Percentiles rank a stretch among this genome's conserved stretches.
Evolutionary conservation across 2,888 invertebrate genomes (phyloP).

Genomic region (Hypsopygia costalis): DNA sequence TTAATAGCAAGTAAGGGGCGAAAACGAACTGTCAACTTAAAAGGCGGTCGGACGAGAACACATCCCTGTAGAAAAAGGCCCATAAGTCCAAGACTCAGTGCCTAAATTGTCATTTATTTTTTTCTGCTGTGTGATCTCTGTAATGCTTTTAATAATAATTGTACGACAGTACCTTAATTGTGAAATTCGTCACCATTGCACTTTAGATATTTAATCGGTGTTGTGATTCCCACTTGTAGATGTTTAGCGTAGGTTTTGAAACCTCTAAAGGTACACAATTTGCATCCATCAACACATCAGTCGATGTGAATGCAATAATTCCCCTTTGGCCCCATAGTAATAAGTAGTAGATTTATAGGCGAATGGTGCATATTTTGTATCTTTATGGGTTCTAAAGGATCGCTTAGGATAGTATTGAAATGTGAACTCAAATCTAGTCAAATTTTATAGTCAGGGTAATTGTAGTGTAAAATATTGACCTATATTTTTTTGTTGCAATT

Average conservation of each 20-base stretch:
- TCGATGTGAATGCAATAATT: too few species aligned
- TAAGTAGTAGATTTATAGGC: too few species aligned
- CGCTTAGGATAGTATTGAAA: constrained; percentile 31
- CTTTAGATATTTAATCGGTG: constrained; percentile 22
- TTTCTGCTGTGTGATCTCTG: too few species aligned
- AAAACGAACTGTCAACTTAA: too few species aligned
- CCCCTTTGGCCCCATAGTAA: too few species aligned
- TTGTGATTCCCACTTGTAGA: constrained; percentile 40
- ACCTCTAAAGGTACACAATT: constrained; percentile 28
- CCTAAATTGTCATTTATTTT: too few species aligned
- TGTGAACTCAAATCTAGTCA: constrained; percentile 32
- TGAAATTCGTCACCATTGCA: constrained; percentile 9
- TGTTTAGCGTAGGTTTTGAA: constrained; percentile 32
- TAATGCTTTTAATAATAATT: too few species aligned
- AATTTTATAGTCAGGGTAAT: constrained; percentile 36
- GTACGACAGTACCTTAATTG: background rate
- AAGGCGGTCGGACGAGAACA: too few species aligned
- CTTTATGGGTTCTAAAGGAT: constrained; percentile 28
- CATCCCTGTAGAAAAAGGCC: too few species aligned
- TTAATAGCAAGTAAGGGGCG: too few species aligned
- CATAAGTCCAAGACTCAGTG: too few species aligned
- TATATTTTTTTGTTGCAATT: background rate
- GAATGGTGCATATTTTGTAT: constrained; percentile 18
- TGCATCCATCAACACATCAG: too few species aligned
- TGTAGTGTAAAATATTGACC: constrained; percentile 7